Evolutionary conservation across 2,888 invertebrate genomes (phyloP), one percentile per base, ranked within the genome.

Genomic region (Penaeus monodon): DNA sequence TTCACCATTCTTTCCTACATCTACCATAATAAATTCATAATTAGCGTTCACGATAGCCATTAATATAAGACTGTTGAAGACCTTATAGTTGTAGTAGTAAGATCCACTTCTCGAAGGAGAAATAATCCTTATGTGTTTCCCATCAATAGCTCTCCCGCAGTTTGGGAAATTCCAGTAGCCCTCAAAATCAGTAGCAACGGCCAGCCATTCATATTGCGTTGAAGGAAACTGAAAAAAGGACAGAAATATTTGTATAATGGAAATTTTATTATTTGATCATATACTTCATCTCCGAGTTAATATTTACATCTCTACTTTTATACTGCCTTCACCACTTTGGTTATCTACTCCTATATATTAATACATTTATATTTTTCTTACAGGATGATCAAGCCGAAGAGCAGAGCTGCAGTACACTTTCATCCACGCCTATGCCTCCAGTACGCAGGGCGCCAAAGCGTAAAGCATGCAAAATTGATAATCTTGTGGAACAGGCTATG

Each of bases 91-190:
- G 44, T 78, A 49, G 22, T 78, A 78, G 78, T 49, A 78, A 20
- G 78, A 78, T 33, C 78, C 78, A 78, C 78, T 78, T 78, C 78
- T 49, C 44, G 78, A 57, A 38, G 78, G 78, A 8, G 78, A 78
- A 78, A 78, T 78, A 78, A 78, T 78, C 78, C 78, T 78, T 49
- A 78, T 49, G 44, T 78, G 78, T 78, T 78, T 78, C 33, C 78
- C 78, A 49, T 78, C 78, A 20, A 78, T 78, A 8, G 78, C 78
- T 78, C 78, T 49, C 44, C 78, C 78, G 17, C 78, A 78, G 57
- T 78, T 78, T 78, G 78, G 78, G 78, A 78, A 78, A 57, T 78
- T 49, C 78, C 78, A 78, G 78, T 49, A 78, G 78, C 78, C 78
- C 44, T 78, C 78, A 78, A 78, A 78, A 78, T 78, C 78, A 57